Percentiles rank a stretch among this genome's conserved stretches.
Conservation (phyloP, 2,888 invertebrate species). For the Noctua fimbriata region DNA sequence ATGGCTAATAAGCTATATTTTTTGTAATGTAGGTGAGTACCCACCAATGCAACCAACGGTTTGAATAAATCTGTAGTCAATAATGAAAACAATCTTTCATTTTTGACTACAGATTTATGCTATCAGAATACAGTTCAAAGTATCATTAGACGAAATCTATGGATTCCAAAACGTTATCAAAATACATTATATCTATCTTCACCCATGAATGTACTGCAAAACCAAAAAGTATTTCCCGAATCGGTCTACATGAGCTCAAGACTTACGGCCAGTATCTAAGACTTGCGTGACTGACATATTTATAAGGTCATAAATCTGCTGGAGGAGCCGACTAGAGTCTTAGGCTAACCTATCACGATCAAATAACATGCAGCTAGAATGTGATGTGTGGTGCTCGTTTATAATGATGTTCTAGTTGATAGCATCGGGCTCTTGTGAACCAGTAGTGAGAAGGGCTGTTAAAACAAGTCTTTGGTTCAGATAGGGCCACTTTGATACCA, state of each 20-base stretch:
- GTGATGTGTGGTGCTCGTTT: conserved; percentile 50
- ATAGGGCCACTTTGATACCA: neutral
- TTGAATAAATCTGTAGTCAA: neutral
- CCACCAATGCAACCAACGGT: neutral
- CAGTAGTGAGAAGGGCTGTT: neutral
- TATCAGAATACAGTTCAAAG: neutral
- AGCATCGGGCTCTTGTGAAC: conserved; percentile 8
- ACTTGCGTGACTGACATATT: conserved; percentile 79
- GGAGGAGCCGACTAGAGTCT: conserved; percentile 41
- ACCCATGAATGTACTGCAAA: neutral
- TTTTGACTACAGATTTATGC: neutral
- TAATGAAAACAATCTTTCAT: neutral
- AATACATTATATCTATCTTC: neutral
- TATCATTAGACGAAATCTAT: neutral
- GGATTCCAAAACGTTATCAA: neutral
- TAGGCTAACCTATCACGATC: conserved; percentile 62
- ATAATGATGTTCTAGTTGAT: conserved; percentile 47
- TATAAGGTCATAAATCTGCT: conserved; percentile 81
- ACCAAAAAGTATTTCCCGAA: conserved; percentile 19
- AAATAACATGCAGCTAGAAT: conserved; percentile 55
- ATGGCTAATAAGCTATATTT: neutral
- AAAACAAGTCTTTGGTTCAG: neutral
- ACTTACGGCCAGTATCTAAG: conserved; percentile 35
- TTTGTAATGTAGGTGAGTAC: neutral
- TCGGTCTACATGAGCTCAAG: conserved; percentile 29